Evolutionary conservation across 2,888 invertebrate genomes (phyloP).

Genomic region (Cheilosia soror): DNA sequence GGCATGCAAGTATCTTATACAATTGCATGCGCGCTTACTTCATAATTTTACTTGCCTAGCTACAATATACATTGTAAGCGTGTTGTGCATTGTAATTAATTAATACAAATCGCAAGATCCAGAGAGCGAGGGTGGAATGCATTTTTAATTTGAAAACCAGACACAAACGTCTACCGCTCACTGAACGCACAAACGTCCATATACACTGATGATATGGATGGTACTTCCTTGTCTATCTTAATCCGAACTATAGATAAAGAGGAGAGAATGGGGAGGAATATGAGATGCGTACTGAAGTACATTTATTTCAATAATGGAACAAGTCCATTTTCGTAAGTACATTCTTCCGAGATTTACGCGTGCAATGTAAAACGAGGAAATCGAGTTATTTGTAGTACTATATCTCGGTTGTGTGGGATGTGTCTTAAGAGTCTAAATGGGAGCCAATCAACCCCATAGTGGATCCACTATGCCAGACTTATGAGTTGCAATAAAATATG

Average conservation of each 20-base stretch:
- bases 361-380: slow-evolving; percentile 32
- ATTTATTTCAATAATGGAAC: slow-evolving; percentile 69
- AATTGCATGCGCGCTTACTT: slow-evolving; percentile 72
- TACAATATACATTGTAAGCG: slow-evolving; percentile 60
- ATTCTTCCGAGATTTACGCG: slow-evolving; percentile 31
- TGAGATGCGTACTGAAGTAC: slow-evolving; percentile 45
- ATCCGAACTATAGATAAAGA: slow-evolving; percentile 49
- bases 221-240: slow-evolving; percentile 40
- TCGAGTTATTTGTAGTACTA: neutral
- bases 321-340: slow-evolving; percentile 65
- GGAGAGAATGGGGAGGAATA: slow-evolving; percentile 22
- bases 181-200: neutral
- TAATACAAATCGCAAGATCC: slow-evolving; percentile 64
- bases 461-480: slow-evolving; percentile 61
- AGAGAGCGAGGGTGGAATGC: slow-evolving; percentile 27
- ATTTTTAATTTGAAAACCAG: slow-evolving; percentile 71
- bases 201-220: slow-evolving; percentile 1
- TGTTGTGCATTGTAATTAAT: slow-evolving; percentile 68
- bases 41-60: slow-evolving; percentile 36
- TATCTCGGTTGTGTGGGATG: slow-evolving; percentile 14
- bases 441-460: slow-evolving; percentile 64
- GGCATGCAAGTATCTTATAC: slow-evolving; percentile 58
- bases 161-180: slow-evolving; percentile 55
- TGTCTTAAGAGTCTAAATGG: slow-evolving; percentile 3
- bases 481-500: slow-evolving; percentile 78